Conservation (phyloP, 2,888 invertebrate species). For the Diarsia dahlii region DNA sequence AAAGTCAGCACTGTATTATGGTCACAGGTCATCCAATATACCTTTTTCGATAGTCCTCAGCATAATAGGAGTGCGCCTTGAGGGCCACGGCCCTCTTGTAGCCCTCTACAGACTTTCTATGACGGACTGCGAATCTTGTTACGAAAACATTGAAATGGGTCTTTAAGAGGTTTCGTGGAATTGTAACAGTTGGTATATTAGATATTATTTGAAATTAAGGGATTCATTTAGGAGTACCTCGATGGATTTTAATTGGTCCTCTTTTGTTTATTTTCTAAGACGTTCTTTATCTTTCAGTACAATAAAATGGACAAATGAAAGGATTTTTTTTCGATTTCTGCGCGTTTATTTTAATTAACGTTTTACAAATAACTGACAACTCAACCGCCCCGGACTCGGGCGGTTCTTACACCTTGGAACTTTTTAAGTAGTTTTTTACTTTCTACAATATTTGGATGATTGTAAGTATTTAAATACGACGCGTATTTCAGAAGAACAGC, state of each 20-base stretch:
- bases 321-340: too few relatives aligned
- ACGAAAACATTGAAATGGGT: constrained; percentile 28
- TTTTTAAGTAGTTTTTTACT: too few relatives aligned
- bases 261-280: too few relatives aligned
- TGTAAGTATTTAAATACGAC: too few relatives aligned
- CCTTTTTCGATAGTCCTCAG: constrained; percentile 38
- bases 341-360: too few relatives aligned
- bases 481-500: not conserved
- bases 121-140: constrained; percentile 40
- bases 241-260: not conserved
- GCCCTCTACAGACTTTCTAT: constrained; percentile 25
- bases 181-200: not conserved
- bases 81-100: constrained; percentile 26
- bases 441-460: too few relatives aligned
- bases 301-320: too few relatives aligned
- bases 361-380: too few relatives aligned
- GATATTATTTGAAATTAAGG: not conserved
- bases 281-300: too few relatives aligned
- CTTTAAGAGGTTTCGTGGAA: not conserved
- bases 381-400: too few relatives aligned
- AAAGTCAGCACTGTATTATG: constrained; percentile 1
- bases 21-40: constrained; percentile 31
- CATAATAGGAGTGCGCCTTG: constrained; percentile 40
- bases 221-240: not conserved
- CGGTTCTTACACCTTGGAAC: too few relatives aligned